Evolutionary conservation across 2,888 invertebrate genomes (phyloP).

Genomic region (Candidula unifasciata): DNA sequence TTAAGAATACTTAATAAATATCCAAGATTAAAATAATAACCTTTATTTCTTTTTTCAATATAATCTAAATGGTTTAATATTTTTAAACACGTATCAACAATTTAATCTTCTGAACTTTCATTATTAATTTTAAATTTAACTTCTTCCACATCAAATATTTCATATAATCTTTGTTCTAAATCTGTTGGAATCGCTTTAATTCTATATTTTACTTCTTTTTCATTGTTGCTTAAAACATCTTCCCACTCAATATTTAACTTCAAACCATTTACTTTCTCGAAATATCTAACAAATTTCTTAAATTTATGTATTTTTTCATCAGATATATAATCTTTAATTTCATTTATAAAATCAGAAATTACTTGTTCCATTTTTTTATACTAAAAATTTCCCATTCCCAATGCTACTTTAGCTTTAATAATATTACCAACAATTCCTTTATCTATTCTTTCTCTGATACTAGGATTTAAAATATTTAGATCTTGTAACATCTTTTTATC

Average conservation of each 20-base stretch:
- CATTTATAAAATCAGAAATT: conserved; percentile 13
- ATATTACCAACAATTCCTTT: neutral
- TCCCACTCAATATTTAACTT: neutral
- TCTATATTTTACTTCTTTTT: neutral
- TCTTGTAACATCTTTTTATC: conserved; percentile 19
- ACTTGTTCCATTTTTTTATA: neutral
- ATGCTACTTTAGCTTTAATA: neutral
- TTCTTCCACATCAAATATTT: conserved; percentile 15
- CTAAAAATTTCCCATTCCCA: neutral
- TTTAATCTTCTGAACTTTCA: conserved; percentile 21
- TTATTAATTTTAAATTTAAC: conserved; percentile 18
- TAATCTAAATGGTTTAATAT: conserved; percentile 26
- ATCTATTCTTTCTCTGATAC: conserved; percentile 1
- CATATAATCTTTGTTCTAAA: neutral
- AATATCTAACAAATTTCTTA: neutral
- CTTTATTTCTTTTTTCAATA: conserved; percentile 29
- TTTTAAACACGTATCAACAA: conserved; percentile 13
- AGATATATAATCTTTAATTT: conserved; percentile 18
- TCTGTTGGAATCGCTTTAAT: neutral
- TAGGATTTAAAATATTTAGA: conserved; percentile 6
- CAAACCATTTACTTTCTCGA: neutral
- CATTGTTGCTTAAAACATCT: too few relatives aligned
- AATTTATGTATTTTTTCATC: conserved; percentile 3
- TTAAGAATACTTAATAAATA: conserved; percentile 23
- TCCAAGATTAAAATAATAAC: conserved; percentile 24